Evolutionary conservation across 1,140 invertebrate species (phyloP).

Genomic region (Cyclina sinensis): DNA sequence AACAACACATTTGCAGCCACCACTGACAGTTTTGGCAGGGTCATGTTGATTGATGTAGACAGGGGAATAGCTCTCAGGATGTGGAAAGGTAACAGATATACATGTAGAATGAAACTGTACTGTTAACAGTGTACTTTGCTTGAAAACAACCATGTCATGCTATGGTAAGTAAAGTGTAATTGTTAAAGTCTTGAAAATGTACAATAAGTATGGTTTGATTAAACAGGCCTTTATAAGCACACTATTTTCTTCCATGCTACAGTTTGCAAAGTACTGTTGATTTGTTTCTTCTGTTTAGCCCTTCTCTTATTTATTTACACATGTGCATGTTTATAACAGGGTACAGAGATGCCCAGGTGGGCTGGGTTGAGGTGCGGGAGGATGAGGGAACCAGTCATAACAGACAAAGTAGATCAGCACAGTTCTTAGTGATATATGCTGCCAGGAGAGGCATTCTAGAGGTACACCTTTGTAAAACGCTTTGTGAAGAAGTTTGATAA

Average conservation of each 20-base stretch:
- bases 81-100: conserved; percentile 92
- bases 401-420: conserved; percentile 87
- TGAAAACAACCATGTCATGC: too few species aligned
- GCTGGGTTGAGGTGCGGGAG: conserved; percentile 93
- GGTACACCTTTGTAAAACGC: conserved; percentile 86
- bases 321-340: conserved; percentile 83
- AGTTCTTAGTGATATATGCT: conserved; percentile 95
- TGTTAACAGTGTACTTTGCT: too few species aligned
- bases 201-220: too few species aligned
- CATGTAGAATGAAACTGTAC: too few species aligned
- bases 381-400: conserved; percentile 84
- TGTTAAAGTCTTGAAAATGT: too few species aligned
- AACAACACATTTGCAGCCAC: conserved; percentile 93
- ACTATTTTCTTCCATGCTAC: too few species aligned
- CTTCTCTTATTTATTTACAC: too few species aligned
- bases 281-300: too few species aligned
- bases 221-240: too few species aligned
- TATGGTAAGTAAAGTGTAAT: too few species aligned
- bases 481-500: too few species aligned
- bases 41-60: conserved; percentile 94
- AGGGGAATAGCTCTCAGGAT: conserved; percentile 93
- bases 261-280: too few species aligned
- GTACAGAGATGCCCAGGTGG: conserved; percentile 95
- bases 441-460: conserved; percentile 94
- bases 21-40: conserved; percentile 94